Conservation (phyloP, 2,888 invertebrate genomes). For the Cheilosia variabilis region DNA sequence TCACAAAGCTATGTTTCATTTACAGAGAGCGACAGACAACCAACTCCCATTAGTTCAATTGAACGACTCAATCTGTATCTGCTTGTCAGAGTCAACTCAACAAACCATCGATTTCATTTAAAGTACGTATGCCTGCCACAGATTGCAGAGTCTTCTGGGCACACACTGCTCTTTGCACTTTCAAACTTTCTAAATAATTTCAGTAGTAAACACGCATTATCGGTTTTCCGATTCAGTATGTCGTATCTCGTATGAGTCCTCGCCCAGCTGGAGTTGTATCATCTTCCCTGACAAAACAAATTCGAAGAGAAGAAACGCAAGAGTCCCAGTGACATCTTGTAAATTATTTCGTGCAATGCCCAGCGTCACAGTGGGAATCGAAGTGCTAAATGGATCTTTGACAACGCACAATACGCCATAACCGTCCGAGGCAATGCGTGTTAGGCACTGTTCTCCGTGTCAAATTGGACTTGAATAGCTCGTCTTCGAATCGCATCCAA, state of each 20-base stretch:
- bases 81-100: too few relatives aligned
- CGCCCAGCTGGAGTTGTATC: slow-evolving; percentile 64
- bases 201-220: slow-evolving; percentile 74
- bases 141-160: slow-evolving; percentile 17
- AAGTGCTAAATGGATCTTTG: slow-evolving; percentile 68
- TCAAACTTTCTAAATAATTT: slow-evolving; percentile 68
- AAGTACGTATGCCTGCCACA: not conserved
- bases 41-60: too few relatives aligned
- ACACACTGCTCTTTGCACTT: slow-evolving; percentile 13
- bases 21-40: too few relatives aligned
- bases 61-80: too few relatives aligned
- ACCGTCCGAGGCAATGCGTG: slow-evolving; percentile 45
- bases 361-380: slow-evolving; percentile 62
- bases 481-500: slow-evolving; percentile 64
- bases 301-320: slow-evolving; percentile 45
- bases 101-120: too few relatives aligned
- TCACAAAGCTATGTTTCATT: too few relatives aligned
- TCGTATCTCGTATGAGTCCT: slow-evolving; percentile 7
- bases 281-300: slow-evolving; percentile 53
- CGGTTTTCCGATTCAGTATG: slow-evolving; percentile 57
- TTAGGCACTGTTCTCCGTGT: slow-evolving; percentile 60
- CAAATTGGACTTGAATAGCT: slow-evolving; percentile 70
- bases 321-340: slow-evolving; percentile 63
- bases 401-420: slow-evolving; percentile 48
- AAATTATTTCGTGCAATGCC: slow-evolving; percentile 55